Conservation (phyloP, 2,888 invertebrate species). For the Antitype chi region DNA sequence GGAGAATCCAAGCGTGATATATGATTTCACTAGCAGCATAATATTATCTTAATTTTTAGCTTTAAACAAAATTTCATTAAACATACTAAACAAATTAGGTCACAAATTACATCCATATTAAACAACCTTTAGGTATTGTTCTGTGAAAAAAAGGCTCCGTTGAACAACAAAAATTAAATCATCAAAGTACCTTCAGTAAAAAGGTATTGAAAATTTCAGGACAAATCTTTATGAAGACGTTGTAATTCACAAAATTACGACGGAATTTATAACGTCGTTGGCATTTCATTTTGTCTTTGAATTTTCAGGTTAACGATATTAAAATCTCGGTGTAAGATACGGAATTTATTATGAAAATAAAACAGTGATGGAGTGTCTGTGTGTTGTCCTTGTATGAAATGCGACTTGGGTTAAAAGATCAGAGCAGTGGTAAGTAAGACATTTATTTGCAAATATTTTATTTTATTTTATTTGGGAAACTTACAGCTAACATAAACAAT, state of each 20-base stretch:
- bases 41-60: too few relatives aligned
- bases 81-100: not conserved
- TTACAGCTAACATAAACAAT: too few relatives aligned
- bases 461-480: too few relatives aligned
- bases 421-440: too few relatives aligned
- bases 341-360: constrained; percentile 37
- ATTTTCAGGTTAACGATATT: constrained; percentile 41
- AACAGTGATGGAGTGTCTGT: not conserved
- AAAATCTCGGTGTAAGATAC: constrained; percentile 13
- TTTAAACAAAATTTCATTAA: not conserved
- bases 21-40: too few relatives aligned
- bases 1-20: too few relatives aligned
- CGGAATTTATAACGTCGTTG: constrained; percentile 32
- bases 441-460: too few relatives aligned
- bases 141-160: not conserved
- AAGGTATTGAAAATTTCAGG: constrained; percentile 45
- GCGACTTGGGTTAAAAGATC: too few relatives aligned
- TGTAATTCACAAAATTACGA: constrained; percentile 44
- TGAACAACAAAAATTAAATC: constrained; percentile 23
- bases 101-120: not conserved
- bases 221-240: constrained; percentile 43
- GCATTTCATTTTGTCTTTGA: constrained; percentile 33
- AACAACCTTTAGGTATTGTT: not conserved
- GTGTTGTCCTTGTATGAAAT: not conserved
- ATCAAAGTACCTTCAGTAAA: not conserved